These are phyloP conservation scores for Manis pentadactyla DNA, from an alignment of 2,797 vertebrate species.

Conservation along the genomic window DNA sequence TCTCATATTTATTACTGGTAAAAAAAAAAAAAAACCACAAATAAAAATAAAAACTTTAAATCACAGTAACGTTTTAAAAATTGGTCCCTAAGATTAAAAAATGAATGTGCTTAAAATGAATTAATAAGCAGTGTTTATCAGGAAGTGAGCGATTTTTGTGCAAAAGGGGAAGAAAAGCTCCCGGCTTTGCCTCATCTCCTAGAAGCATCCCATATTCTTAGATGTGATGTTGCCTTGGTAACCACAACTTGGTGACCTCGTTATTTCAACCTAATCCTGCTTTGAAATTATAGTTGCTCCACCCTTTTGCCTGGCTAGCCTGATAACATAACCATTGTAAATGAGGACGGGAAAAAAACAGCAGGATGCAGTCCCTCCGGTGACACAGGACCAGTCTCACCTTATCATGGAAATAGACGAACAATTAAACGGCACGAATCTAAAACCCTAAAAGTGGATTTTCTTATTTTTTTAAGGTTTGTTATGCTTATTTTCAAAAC, in stretches of 20 bases:
- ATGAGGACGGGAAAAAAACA: constrained; percentile 93
- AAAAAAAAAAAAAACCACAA: not conserved
- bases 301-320: constrained; percentile 99
- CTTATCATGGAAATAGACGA: constrained; percentile 86
- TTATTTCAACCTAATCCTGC: constrained; percentile 99
- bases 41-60: constrained; percentile 41
- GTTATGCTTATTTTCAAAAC: constrained; percentile 73
- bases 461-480: constrained; percentile 70
- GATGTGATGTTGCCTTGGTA: constrained; percentile 99
- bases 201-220: constrained; percentile 99
- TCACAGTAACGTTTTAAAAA: constrained; percentile 69
- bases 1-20: constrained; percentile 16
- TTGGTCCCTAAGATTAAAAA: constrained; percentile 57
- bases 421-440: constrained; percentile 88
- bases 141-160: constrained; percentile 85
- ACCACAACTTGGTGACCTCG: constrained; percentile 99
- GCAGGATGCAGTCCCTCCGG: constrained; percentile 87
- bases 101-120: constrained; percentile 82
- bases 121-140: constrained; percentile 86
- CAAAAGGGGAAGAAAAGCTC: constrained; percentile 82
- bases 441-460: constrained; percentile 84
- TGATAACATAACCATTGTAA: constrained; percentile 99
- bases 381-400: constrained; percentile 85
- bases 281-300: constrained; percentile 99
- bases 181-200: constrained; percentile 89